phyloP scores from a whole-genome alignment of 2,888 invertebrate species.

The Drosophila anomalata region DNA sequence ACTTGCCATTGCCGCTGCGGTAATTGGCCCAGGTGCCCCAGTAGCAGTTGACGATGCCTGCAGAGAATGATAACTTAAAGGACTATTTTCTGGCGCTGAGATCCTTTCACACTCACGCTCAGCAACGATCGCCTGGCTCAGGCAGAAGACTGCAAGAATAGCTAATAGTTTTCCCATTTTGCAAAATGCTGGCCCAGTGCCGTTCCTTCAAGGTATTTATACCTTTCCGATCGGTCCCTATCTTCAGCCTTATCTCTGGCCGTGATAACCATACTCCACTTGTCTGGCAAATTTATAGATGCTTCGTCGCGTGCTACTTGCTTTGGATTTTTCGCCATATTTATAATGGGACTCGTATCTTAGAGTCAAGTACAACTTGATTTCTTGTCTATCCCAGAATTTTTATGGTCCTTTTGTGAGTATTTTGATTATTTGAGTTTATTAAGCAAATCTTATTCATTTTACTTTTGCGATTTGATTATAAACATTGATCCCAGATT shows the following conservation, averaged over 20 bases:
- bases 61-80: not conserved
- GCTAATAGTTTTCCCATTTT: conserved; percentile 42
- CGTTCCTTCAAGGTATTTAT: conserved; percentile 24
- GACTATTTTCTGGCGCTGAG: not conserved
- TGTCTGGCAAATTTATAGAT: conserved; percentile 22
- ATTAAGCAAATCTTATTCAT: not conserved
- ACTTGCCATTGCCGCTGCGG: conserved; percentile 63
- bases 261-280: conserved; percentile 21
- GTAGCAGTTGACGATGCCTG: conserved; percentile 75
- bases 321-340: conserved; percentile 4
- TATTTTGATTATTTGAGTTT: not conserved
- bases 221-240: conserved; percentile 16
- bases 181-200: conserved; percentile 5
- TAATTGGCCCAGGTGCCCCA: conserved; percentile 76
- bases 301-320: conserved; percentile 10
- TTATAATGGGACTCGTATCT: not conserved
- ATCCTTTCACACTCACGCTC: conserved; percentile 29
- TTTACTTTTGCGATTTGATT: not conserved
- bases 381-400: not conserved
- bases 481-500: not conserved
- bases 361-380: not conserved
- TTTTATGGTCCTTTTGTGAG: not conserved
- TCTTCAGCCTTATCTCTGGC: conserved; percentile 18
- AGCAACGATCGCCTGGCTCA: conserved; percentile 38
- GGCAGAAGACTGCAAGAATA: conserved; percentile 37